phyloP scores from a whole-genome alignment of 2,797 vertebrate species.

The Cyprinodon diabolis region DNA sequence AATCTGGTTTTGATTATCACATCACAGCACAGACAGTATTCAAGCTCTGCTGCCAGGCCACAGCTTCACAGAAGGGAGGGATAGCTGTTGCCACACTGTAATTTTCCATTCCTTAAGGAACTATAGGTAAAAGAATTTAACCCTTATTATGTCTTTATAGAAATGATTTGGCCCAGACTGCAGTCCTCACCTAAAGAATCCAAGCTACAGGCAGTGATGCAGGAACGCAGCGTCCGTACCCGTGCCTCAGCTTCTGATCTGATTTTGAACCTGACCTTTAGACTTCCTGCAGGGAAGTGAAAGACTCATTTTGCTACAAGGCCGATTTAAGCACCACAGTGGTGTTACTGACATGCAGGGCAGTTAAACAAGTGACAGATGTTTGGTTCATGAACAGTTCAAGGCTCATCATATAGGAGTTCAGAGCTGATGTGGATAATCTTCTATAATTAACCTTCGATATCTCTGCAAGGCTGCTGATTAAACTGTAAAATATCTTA shows the following conservation, averaged over 20 bases:
- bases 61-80: conserved; percentile 19
- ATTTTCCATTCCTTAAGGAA: background rate
- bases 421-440: background rate
- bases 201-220: background rate
- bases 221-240: conserved; percentile 4
- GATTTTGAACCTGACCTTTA: conserved; percentile 52
- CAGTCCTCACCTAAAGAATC: background rate
- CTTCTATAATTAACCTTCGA: background rate
- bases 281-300: conserved; percentile 40
- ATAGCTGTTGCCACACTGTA: background rate
- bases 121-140: background rate
- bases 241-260: conserved; percentile 32
- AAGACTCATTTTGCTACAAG: conserved; percentile 33
- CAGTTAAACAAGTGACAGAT: conserved; percentile 17
- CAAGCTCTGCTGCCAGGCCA: conserved; percentile 52
- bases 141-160: conserved; percentile 6
- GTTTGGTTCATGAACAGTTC: conserved; percentile 24
- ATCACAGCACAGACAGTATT: conserved; percentile 64
- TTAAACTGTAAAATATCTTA: background rate
- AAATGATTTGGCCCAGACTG: conserved; percentile 25
- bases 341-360: conserved; percentile 24
- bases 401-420: background rate
- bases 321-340: conserved; percentile 35
- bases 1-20: conserved; percentile 80
- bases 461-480: too few relatives aligned